phyloP scores from a whole-genome alignment of 2,113 vertebrate genomes.

The Copsychus sechellarum region DNA sequence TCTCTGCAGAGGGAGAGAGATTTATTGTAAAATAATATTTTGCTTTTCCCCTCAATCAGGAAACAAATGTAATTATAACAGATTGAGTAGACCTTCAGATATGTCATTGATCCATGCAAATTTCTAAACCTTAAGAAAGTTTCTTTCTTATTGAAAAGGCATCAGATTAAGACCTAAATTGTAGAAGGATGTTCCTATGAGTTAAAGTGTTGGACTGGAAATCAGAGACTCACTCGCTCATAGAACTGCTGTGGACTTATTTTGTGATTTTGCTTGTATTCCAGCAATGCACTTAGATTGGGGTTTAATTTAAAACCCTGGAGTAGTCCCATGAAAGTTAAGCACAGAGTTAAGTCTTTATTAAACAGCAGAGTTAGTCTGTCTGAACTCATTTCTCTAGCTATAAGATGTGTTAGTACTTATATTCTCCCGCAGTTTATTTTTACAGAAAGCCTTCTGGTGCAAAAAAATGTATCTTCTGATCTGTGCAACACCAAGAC shows the following conservation, averaged over 20 bases:
- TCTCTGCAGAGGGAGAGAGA: background rate
- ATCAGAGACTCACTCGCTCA: background rate
- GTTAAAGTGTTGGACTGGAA: background rate
- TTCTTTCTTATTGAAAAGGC: background rate
- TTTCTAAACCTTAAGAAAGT: background rate
- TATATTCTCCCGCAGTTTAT: background rate
- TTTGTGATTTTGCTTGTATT: conserved; percentile 36
- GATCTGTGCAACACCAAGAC: background rate
- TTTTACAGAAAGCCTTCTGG: conserved; percentile 2
- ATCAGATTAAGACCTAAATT: conserved; percentile 12
- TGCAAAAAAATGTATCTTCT: background rate
- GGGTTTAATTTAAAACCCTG: conserved; percentile 42
- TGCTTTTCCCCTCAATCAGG: background rate
- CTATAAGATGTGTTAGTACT: conserved; percentile 7
- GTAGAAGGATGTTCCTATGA: conserved; percentile 4
- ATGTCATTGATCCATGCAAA: background rate
- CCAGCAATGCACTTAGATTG: conserved; percentile 26
- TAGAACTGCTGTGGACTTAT: background rate
- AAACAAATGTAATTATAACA: background rate
- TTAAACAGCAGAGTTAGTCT: background rate
- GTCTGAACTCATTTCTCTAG: background rate
- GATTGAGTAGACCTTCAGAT: background rate
- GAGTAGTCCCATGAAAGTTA: conserved; percentile 5
- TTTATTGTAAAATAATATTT: background rate
- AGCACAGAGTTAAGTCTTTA: conserved; percentile 4